phyloP scores from a whole-genome alignment of 1,140 invertebrate species.

The Arion vulgaris region DNA sequence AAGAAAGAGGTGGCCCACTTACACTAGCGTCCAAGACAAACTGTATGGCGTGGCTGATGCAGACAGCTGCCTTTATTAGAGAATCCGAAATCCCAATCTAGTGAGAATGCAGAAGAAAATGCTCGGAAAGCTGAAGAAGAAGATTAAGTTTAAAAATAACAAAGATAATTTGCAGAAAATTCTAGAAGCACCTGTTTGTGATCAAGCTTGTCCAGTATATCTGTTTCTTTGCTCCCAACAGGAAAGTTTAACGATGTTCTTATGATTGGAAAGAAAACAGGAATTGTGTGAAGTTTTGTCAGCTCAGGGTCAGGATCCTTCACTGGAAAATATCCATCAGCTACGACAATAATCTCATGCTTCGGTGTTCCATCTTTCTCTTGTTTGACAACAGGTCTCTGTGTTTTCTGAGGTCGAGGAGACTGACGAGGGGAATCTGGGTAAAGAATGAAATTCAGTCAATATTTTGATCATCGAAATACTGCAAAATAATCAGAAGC shows the following conservation, averaged over 20 bases:
- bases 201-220: constrained; percentile 87
- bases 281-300: constrained; percentile 83
- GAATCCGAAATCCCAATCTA: no score
- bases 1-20: no score
- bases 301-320: constrained; percentile 87
- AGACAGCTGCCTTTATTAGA: no score
- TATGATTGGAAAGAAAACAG: constrained; percentile 94
- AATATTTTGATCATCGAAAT: neutral
- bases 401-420: constrained; percentile 50
- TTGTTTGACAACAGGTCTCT: constrained; percentile 75
- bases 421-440: constrained; percentile 64
- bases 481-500: no score
- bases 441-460: constrained; percentile 15
- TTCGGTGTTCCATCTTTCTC: constrained; percentile 70
- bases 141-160: no score
- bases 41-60: no score
- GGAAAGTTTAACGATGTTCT: constrained; percentile 88
- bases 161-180: no score
- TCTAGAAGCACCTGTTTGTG: constrained; percentile 71
- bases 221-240: constrained; percentile 84
- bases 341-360: constrained; percentile 86
- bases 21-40: no score
- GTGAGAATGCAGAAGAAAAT: no score
- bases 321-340: constrained; percentile 78
- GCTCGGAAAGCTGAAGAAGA: no score